These are phyloP conservation scores for Brenthis daphne DNA, from an alignment of 2,888 invertebrate genomes.

Conservation along the genomic window DNA sequence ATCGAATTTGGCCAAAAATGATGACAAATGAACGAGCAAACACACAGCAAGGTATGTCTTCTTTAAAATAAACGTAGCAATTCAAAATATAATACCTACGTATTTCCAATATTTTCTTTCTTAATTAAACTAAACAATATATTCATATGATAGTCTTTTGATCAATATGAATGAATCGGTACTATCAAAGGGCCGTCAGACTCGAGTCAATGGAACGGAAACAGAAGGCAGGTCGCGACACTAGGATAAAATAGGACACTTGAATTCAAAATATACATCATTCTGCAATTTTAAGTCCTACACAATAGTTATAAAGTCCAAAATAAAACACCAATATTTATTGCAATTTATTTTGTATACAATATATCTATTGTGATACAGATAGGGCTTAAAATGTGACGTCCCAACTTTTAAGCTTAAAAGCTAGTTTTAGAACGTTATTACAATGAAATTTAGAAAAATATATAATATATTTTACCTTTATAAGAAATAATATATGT, in stretches of 20 bases:
- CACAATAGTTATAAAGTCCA: not conserved
- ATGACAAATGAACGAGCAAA: too few species aligned
- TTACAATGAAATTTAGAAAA: too few species aligned
- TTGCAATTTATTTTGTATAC: not conserved
- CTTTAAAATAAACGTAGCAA: too few species aligned
- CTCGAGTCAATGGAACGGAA: slow-evolving; percentile 70
- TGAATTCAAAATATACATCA: slow-evolving; percentile 13
- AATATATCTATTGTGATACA: not conserved
- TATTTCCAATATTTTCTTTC: not conserved
- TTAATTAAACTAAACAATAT: slow-evolving; percentile 16
- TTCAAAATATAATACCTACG: too few species aligned
- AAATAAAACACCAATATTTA: slow-evolving; percentile 5
- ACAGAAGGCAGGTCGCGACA: slow-evolving; percentile 47
- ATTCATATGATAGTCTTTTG: slow-evolving; percentile 18
- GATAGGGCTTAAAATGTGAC: too few species aligned
- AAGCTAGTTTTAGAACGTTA: too few species aligned
- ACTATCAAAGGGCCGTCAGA: slow-evolving; percentile 47
- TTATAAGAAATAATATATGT: too few species aligned
- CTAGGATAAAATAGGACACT: slow-evolving; percentile 44
- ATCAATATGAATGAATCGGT: slow-evolving; percentile 47
- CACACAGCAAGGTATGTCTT: too few species aligned
- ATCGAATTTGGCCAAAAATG: too few species aligned
- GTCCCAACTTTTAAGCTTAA: too few species aligned
- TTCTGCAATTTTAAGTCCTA: not conserved
- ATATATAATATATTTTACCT: too few species aligned